phyloP scores from a whole-genome alignment of 2,113 vertebrate species.

The Formicarius rufipectus region DNA sequence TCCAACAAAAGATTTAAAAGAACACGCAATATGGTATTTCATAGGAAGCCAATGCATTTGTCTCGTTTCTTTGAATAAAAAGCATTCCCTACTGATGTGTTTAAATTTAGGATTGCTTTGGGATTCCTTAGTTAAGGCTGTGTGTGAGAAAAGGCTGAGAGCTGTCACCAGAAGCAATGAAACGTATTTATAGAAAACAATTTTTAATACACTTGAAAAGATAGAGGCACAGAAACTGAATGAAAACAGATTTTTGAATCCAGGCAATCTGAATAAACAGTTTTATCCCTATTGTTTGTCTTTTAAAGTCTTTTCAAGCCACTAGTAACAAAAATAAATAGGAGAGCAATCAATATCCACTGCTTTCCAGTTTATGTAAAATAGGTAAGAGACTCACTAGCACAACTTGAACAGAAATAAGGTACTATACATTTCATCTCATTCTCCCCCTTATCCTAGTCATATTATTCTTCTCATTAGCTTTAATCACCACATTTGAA shows the following conservation, averaged over 20 bases:
- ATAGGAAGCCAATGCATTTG: background rate
- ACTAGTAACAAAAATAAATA: background rate
- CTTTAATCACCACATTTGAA: background rate
- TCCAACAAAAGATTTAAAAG: background rate
- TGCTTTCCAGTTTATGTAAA: background rate
- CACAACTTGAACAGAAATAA: background rate
- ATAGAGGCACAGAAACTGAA: background rate
- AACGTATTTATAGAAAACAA: conserved; percentile 12
- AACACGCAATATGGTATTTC: background rate
- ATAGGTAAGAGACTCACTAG: background rate
- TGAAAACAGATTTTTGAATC: background rate
- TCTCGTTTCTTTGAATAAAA: background rate
- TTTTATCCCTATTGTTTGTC: background rate
- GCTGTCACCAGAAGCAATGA: background rate
- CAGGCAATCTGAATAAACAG: background rate
- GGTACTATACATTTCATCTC: background rate
- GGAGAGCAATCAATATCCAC: background rate
- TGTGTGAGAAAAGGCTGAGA: background rate
- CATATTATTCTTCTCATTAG: background rate
- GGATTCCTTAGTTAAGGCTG: background rate
- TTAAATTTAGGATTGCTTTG: background rate
- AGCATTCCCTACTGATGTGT: background rate
- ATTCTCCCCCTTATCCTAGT: background rate
- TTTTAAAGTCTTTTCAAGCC: background rate
- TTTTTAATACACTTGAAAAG: background rate